A percentile compares a stretch with the other conserved stretches of the same genome.
phyloP scores from a whole-genome alignment of 2,888 invertebrate genomes.

The Siphlonurus alternatus region DNA sequence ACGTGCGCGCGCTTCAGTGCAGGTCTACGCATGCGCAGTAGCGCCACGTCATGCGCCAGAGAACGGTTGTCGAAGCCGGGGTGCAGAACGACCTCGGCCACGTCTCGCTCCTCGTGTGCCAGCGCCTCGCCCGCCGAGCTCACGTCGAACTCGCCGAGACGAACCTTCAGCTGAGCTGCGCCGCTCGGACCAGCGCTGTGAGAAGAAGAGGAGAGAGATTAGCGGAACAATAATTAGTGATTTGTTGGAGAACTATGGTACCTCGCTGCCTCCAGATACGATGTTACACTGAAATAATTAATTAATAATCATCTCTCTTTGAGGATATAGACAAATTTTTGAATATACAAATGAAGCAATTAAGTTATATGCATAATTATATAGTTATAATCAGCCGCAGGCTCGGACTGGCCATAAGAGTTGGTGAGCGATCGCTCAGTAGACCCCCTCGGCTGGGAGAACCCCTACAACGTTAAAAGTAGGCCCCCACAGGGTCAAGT shows the following conservation, averaged over 20 bases:
- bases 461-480: no score
- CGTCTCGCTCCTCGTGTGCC: slow-evolving; percentile 23
- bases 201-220: neutral
- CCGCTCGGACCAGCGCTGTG: slow-evolving; percentile 3
- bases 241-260: neutral
- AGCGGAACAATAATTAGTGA: neutral
- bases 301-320: neutral
- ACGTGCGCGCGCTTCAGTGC: slow-evolving; percentile 21
- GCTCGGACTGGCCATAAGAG: no score
- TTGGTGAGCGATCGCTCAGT: no score
- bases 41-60: slow-evolving; percentile 25
- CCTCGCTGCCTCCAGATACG: neutral
- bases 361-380: no score
- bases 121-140: slow-evolving; percentile 23
- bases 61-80: slow-evolving; percentile 23
- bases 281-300: neutral
- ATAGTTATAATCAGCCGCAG: no score
- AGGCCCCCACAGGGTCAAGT: no score
- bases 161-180: slow-evolving; percentile 21
- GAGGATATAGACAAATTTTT: no score
- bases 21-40: slow-evolving; percentile 20
- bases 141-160: slow-evolving; percentile 27
- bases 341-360: slow-evolving; percentile 6
- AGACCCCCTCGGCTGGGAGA: no score
- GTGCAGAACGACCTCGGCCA: slow-evolving; percentile 19